Percentiles rank a stretch among this genome's conserved stretches.
Conservation (phyloP, 1,140 invertebrate species). For the Apis laboriosa region DNA sequence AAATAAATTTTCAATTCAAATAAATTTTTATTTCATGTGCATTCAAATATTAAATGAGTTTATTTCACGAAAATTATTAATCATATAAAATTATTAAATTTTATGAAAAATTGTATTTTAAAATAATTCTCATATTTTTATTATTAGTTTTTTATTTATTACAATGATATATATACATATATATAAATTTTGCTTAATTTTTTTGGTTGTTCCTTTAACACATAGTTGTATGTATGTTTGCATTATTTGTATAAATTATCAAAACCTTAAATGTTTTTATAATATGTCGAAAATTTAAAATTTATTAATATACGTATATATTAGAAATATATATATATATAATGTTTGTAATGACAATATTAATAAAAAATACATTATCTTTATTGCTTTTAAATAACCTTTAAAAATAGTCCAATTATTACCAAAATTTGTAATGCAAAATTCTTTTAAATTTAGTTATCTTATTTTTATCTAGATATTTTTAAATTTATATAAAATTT, state of each 20-base stretch:
- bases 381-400: neutral
- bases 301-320: neutral
- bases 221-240: neutral
- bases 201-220: neutral
- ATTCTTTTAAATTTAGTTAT: no score
- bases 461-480: no score
- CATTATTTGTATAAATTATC: neutral
- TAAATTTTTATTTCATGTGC: neutral
- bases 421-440: no score
- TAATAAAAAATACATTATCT: constrained; percentile 2
- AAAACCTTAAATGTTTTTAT: neutral
- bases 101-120: constrained; percentile 1
- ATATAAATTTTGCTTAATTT: neutral
- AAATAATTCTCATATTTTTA: constrained; percentile 8
- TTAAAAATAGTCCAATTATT: neutral
- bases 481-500: neutral
- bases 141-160: constrained; percentile 26
- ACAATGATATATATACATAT: constrained; percentile 3
- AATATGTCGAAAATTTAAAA: neutral
- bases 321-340: neutral
- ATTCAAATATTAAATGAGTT: constrained; percentile 2
- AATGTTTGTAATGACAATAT: neutral
- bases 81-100: constrained; percentile 13
- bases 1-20: neutral
- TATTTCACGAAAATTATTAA: constrained; percentile 14